phyloP scores from a whole-genome alignment of 1,140 invertebrate species.

The Sipha flava region DNA sequence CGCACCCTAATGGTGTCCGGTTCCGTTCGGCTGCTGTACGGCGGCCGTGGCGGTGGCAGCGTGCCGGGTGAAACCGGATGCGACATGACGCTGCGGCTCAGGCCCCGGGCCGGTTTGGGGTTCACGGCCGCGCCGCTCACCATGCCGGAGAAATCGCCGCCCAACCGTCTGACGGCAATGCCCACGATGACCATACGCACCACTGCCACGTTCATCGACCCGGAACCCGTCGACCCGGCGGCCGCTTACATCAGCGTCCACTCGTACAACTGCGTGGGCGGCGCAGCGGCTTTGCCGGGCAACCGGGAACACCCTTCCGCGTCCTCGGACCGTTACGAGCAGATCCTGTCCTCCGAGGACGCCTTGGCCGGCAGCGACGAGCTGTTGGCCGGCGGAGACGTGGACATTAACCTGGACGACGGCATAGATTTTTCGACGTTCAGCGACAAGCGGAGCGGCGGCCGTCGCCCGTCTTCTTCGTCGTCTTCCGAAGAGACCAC shows the following conservation, averaged over 20 bases:
- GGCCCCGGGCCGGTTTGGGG: constrained; percentile 62
- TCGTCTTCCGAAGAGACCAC: neutral
- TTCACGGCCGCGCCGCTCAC: constrained; percentile 50
- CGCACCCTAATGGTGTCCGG: constrained; percentile 67
- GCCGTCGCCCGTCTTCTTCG: neutral
- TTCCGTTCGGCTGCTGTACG: constrained; percentile 41
- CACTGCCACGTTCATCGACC: constrained; percentile 53
- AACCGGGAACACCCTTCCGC: neutral
- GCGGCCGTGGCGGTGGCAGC: constrained; percentile 36
- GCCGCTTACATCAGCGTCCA: constrained; percentile 63
- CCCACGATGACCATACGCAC: constrained; percentile 53
- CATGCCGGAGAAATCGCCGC: constrained; percentile 38
- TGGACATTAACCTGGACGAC: constrained; percentile 42
- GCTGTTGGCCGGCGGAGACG: neutral
- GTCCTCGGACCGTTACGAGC: constrained; percentile 40
- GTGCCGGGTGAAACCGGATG: constrained; percentile 49
- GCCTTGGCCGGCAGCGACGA: constrained; percentile 37
- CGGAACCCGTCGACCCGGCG: neutral
- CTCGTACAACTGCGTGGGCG: constrained; percentile 58
- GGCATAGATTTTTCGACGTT: constrained; percentile 36
- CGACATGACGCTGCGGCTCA: constrained; percentile 65
- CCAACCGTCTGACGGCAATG: constrained; percentile 35
- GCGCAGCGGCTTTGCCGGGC: neutral
- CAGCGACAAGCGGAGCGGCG: neutral
- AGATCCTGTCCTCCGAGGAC: constrained; percentile 41